Percentiles rank a stretch among this genome's conserved stretches.
These are phyloP conservation scores for Iselma pallidipennis DNA, from an alignment of 2,888 invertebrate species.

Conservation along the genomic window DNA sequence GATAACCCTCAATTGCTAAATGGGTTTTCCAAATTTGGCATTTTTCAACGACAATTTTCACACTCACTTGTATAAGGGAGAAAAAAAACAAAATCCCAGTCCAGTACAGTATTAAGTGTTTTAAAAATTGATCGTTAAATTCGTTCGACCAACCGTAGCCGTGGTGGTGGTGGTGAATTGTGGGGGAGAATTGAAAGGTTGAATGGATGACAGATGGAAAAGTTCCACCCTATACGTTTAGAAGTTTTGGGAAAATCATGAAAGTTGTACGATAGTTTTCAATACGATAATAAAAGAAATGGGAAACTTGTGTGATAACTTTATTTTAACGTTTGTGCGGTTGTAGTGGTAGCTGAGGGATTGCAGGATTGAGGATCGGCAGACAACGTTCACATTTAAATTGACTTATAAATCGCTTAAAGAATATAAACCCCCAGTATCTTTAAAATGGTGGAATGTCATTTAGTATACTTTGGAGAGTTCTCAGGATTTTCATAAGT, in stretches of 20 bases:
- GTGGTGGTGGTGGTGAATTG: background rate
- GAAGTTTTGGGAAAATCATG: background rate
- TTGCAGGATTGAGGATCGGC: background rate
- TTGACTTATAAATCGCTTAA: background rate
- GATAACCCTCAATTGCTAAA: background rate
- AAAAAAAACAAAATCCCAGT: background rate
- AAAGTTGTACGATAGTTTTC: background rate
- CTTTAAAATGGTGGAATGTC: background rate
- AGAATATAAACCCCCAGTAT: background rate
- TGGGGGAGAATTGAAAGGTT: background rate
- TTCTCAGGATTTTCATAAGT: background rate
- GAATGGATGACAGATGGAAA: slow-evolving; percentile 25
- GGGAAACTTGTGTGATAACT: background rate
- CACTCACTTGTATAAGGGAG: background rate
- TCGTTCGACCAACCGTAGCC: background rate
- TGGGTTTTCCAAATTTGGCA: background rate
- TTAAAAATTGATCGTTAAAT: background rate
- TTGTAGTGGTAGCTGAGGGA: background rate
- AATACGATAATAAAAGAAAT: slow-evolving; percentile 2
- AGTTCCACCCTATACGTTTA: slow-evolving; percentile 18
- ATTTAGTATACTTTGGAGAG: background rate
- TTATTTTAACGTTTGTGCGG: slow-evolving; percentile 1
- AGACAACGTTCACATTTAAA: background rate
- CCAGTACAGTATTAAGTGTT: background rate
- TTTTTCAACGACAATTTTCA: background rate